These are phyloP conservation scores for Pluvianellus socialis DNA, from an alignment of 2,113 vertebrate species.

Conservation along the genomic window DNA sequence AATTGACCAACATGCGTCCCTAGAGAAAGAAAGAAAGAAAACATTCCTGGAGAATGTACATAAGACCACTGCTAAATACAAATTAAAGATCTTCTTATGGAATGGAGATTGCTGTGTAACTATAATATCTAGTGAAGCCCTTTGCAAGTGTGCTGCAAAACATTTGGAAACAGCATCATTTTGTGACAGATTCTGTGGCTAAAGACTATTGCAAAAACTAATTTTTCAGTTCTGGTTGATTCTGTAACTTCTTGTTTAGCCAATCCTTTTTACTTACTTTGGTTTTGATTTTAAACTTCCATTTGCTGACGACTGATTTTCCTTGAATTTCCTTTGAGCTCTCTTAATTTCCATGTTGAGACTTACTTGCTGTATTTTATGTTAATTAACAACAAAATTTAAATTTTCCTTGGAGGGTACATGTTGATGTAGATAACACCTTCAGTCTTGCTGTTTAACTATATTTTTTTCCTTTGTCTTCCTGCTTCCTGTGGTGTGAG, in stretches of 20 bases:
- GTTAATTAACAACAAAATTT: not conserved
- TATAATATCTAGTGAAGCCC: not conserved
- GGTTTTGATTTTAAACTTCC: not conserved
- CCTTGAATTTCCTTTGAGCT: not conserved
- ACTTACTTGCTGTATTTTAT: not conserved
- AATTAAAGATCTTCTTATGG: not conserved
- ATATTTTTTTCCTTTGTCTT: constrained; percentile 66
- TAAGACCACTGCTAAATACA: not conserved
- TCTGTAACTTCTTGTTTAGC: not conserved
- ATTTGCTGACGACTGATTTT: not conserved
- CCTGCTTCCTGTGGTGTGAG: constrained; percentile 71
- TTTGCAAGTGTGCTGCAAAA: not conserved
- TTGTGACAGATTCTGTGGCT: not conserved
- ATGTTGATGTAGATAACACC: not conserved
- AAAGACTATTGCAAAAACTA: not conserved
- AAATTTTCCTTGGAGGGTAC: not conserved
- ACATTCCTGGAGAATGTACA: not conserved
- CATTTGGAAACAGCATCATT: not conserved
- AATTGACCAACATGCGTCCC: not conserved
- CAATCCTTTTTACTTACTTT: not conserved
- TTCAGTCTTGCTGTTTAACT: constrained; percentile 30
- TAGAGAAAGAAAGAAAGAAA: not conserved
- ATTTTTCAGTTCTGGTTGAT: not conserved
- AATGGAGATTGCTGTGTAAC: not conserved
- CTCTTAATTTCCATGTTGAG: not conserved